Percentiles rank a stretch among this genome's conserved stretches.
phyloP scores from a whole-genome alignment of 2,113 vertebrate species.

The Thunnus thynnus region DNA sequence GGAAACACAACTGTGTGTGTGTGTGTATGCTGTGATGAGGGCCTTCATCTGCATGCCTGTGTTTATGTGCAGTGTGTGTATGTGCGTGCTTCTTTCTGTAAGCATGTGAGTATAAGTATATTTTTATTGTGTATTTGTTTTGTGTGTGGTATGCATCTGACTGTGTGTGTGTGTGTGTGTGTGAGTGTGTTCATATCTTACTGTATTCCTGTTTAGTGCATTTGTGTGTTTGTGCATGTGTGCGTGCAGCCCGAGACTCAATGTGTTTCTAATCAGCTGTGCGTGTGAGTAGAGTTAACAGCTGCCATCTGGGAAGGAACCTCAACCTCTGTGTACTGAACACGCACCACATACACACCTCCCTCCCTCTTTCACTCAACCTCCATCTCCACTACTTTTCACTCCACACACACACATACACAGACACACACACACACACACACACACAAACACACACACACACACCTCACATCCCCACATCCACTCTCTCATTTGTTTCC shows the following conservation, averaged over 20 bases:
- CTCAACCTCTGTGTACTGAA: slow-evolving; percentile 82
- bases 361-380: slow-evolving; percentile 38
- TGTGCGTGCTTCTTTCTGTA: slow-evolving; percentile 52
- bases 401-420: slow-evolving; percentile 9
- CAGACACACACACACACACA: slow-evolving; percentile 46
- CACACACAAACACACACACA: background rate
- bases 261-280: slow-evolving; percentile 89
- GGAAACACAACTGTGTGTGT: background rate
- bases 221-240: slow-evolving; percentile 53
- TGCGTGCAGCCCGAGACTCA: slow-evolving; percentile 77
- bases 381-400: slow-evolving; percentile 42
- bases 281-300: slow-evolving; percentile 86
- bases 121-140: slow-evolving; percentile 74
- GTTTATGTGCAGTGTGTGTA: slow-evolving; percentile 14
- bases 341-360: slow-evolving; percentile 58
- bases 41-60: slow-evolving; percentile 15
- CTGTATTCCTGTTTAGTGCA: slow-evolving; percentile 3
- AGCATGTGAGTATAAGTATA: slow-evolving; percentile 74
- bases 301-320: slow-evolving; percentile 87
- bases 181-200: slow-evolving; percentile 21
- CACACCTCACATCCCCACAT: slow-evolving; percentile 51
- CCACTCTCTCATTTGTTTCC: slow-evolving; percentile 66
- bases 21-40: background rate
- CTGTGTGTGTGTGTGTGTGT: slow-evolving; percentile 3
- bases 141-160: slow-evolving; percentile 43